These are phyloP conservation scores for Arctopsyche grandis DNA, from an alignment of 1,140 invertebrate species.

Conservation along the genomic window DNA sequence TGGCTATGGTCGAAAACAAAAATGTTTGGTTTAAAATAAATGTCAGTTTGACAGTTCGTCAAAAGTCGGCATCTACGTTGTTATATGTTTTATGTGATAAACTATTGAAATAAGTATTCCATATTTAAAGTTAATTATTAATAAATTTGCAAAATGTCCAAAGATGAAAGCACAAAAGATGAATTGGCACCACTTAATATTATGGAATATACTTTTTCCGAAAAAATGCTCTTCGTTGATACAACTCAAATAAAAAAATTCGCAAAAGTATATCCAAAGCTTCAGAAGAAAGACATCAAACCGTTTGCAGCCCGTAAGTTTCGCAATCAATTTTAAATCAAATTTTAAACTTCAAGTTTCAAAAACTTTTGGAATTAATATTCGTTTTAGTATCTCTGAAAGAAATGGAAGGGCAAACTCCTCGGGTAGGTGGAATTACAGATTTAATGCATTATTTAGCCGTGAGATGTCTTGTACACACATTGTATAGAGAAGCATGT, in stretches of 20 bases:
- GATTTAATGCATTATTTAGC: slow-evolving; percentile 37
- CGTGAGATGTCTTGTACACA: slow-evolving; percentile 30
- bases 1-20: not conserved
- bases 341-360: no score
- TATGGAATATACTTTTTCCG: slow-evolving; percentile 38
- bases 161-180: slow-evolving; percentile 30
- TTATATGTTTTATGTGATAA: no score
- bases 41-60: not conserved
- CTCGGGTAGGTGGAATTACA: slow-evolving; percentile 18
- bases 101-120: no score
- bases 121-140: no score
- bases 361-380: slow-evolving; percentile 3
- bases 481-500: slow-evolving; percentile 34
- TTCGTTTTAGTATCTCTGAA: slow-evolving; percentile 17
- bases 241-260: slow-evolving; percentile 34
- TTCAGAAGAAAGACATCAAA: slow-evolving; percentile 36
- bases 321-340: no score
- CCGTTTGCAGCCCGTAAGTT: slow-evolving; percentile 23
- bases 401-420: slow-evolving; percentile 38
- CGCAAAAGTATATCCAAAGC: slow-evolving; percentile 21
- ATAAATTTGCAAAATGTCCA: slow-evolving; percentile 26
- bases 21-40: not conserved
- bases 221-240: slow-evolving; percentile 40
- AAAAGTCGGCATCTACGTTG: not conserved
- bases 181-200: slow-evolving; percentile 32